Evolutionary conservation across 37 sponge, comb jelly and placozoan species (phyloP).

Genomic region (Cliona cf. orientalis): DNA sequence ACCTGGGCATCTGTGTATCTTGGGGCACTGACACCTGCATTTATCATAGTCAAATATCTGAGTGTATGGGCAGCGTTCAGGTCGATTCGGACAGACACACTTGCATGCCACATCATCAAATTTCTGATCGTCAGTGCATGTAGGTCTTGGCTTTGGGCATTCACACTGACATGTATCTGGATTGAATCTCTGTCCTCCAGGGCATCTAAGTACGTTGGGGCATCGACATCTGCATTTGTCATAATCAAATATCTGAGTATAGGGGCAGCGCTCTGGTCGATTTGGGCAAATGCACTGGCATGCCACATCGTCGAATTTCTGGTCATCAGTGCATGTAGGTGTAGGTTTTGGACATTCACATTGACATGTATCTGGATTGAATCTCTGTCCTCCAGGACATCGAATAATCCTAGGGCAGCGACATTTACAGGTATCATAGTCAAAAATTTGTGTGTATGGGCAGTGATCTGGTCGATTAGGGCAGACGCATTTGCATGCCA

Average conservation of each 20-base stretch:
- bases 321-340: neutral
- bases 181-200: neutral
- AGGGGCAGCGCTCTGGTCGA: neutral
- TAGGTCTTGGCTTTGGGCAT: neutral
- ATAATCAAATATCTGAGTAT: neutral
- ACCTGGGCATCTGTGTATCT: too few species aligned
- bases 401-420: neutral
- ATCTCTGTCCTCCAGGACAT: neutral
- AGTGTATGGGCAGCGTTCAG: neutral
- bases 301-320: neutral
- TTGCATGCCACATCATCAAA: conserved; percentile 20
- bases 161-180: conserved; percentile 24
- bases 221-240: conserved; percentile 29
- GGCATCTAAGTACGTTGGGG: conserved; percentile 8
- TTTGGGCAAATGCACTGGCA: conserved; percentile 29
- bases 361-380: conserved; percentile 30
- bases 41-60: too few species aligned
- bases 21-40: too few species aligned
- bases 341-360: conserved; percentile 25
- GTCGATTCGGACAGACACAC: neutral
- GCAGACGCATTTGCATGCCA: conserved; percentile 37
- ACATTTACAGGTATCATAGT: conserved; percentile 31
- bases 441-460: conserved; percentile 3
- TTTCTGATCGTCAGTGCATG: conserved; percentile 2
- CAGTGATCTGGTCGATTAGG: conserved; percentile 13